Evolutionary conservation across 2,797 vertebrate species (phyloP), one percentile per base, ranked within the genome.

Genomic region (Arctocebus calabarensis): DNA sequence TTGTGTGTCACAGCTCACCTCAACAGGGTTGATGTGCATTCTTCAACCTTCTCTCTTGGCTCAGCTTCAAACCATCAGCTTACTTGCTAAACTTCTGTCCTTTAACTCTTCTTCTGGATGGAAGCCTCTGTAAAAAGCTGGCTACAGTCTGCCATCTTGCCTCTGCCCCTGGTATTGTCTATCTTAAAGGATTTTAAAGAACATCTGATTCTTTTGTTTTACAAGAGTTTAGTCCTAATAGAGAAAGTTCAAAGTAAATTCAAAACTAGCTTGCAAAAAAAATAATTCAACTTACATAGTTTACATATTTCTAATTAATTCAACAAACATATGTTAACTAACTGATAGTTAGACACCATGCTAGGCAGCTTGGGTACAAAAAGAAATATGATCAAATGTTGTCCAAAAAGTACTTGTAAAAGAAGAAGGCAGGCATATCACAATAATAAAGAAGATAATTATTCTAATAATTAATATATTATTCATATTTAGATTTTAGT

Each of bases 221-320:
- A 82, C 6, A 83, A 43, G 10, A 0, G 2, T 70, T 88, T 75
- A 59, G 10, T 62, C n/a, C 20, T 78, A 70, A 70, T 20, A 88
- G 59, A 13, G 9, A 68, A 27, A 83, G 22, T 5, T 70, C 23
- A 70, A 94, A 74, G 34, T 37, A 75, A 73, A 29, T 83, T 61
- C 37, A 88, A 88, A 89, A 64, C 12, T 77, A 89, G 34, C 20
- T 70, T 84, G 81, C 20, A 81, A 88, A 73, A 73, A 13, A 87
- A 29, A 81, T 68, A 32, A 13, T 12, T 55, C 13, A 40, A 77
- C 10, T 73, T 74, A 66, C 68, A 27, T 37, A 89, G 88, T 32
- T 64, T 78, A 0, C 78, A 68, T 0, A 73, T 77, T 75, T 93
- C 61, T 91, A 85, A 43, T 12, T 84, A 29, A 16, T 55, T 86